Percentiles rank a stretch among this genome's conserved stretches.
Conservation (phyloP, 2,113 vertebrate species). For the Gallinago media region DNA sequence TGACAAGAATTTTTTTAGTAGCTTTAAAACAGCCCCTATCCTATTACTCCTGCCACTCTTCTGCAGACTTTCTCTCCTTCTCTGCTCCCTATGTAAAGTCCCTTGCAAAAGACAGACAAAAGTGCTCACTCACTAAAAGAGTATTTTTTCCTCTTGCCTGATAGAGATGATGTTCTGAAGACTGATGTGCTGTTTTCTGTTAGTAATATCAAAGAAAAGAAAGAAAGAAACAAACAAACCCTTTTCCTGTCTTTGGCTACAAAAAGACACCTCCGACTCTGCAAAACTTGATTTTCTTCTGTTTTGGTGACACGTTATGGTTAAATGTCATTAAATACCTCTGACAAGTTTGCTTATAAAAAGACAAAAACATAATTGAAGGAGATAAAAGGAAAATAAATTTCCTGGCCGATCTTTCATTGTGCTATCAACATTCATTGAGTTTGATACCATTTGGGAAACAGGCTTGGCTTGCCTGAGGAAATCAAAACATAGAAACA, state of each 20-base stretch:
- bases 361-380: not conserved
- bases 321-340: not conserved
- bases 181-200: not conserved
- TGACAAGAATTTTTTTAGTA: not conserved
- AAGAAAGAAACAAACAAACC: not conserved
- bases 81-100: not conserved
- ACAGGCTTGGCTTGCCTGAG: not conserved
- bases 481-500: not conserved
- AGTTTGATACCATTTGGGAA: slow-evolving; percentile 6
- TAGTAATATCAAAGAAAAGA: not conserved
- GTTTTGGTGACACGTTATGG: not conserved
- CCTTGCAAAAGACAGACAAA: not conserved
- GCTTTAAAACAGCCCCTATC: not conserved
- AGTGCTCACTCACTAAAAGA: not conserved
- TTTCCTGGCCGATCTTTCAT: not conserved
- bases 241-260: not conserved
- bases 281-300: not conserved
- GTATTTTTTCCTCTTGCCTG: not conserved
- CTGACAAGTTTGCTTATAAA: not conserved
- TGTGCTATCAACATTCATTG: not conserved
- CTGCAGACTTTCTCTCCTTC: not conserved
- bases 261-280: not conserved
- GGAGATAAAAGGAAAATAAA: not conserved
- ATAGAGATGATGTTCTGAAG: not conserved
- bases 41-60: not conserved